Evolutionary conservation across 2,888 invertebrate genomes (phyloP).

Genomic region (Neoitamus cyanurus): DNA sequence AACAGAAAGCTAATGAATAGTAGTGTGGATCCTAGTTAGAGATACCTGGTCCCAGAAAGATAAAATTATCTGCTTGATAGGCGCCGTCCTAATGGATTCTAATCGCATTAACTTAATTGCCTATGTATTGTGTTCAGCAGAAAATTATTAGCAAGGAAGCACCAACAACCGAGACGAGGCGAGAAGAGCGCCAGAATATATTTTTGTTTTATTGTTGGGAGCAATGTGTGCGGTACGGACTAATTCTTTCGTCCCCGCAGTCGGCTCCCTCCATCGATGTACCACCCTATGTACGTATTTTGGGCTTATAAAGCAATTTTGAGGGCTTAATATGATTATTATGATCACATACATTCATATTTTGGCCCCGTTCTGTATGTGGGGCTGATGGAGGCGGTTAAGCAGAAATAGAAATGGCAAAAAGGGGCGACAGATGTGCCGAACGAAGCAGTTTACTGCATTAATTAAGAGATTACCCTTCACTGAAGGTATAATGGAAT

Average conservation of each 20-base stretch:
- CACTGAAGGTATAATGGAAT: conserved; percentile 23
- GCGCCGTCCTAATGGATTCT: conserved; percentile 38
- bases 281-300: neutral
- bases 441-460: conserved; percentile 27
- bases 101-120: conserved; percentile 42
- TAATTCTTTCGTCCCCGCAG: conserved; percentile 9
- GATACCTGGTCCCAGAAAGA: conserved; percentile 29
- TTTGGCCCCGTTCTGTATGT: neutral
- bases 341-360: conserved; percentile 34
- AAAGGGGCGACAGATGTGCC: conserved; percentile 28
- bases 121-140: conserved; percentile 42
- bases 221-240: neutral
- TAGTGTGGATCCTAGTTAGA: neutral
- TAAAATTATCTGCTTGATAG: conserved; percentile 42
- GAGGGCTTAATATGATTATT: conserved; percentile 39
- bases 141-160: conserved; percentile 29
- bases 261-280: neutral
- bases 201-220: neutral
- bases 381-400: neutral
- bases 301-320: conserved; percentile 44
- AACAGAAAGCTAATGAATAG: conserved; percentile 22
- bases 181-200: neutral
- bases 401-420: neutral
- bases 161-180: neutral
- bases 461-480: conserved; percentile 31